A percentile compares a stretch with the other conserved stretches of the same genome.
These are phyloP conservation scores for Meriones unguiculatus DNA, from an alignment of 2,113 vertebrate species.

Conservation along the genomic window DNA sequence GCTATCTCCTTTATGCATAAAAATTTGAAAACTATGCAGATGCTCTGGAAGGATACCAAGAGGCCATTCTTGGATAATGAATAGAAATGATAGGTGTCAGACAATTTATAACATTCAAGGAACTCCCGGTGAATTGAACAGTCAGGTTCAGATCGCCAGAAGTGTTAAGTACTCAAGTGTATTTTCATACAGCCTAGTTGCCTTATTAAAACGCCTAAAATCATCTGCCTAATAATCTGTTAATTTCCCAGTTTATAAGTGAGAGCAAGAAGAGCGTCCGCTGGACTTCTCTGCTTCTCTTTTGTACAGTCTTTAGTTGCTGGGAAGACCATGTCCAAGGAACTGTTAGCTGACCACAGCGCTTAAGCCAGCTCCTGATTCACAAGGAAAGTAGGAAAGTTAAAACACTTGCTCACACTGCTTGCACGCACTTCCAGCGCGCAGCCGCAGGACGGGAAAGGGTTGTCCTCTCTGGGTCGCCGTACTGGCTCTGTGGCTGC, in stretches of 20 bases:
- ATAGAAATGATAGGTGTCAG: neutral
- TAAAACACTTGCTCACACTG: neutral
- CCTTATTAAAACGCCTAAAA: neutral
- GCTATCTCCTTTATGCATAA: neutral
- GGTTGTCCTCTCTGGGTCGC: conserved; percentile 76
- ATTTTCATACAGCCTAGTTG: neutral
- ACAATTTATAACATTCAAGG: neutral
- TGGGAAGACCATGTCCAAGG: neutral
- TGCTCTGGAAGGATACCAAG: conserved; percentile 28
- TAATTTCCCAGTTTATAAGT: neutral
- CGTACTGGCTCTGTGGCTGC: conserved; percentile 83
- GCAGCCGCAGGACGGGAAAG: conserved; percentile 22
- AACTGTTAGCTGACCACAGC: neutral
- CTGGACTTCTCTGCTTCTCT: neutral
- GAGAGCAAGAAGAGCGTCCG: neutral
- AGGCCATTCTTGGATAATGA: neutral
- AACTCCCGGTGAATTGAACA: neutral
- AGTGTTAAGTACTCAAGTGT: neutral
- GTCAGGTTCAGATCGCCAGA: neutral
- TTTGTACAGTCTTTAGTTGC: neutral
- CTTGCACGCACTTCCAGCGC: neutral
- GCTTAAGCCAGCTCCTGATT: neutral
- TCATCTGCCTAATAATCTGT: conserved; percentile 1
- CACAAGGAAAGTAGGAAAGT: neutral
- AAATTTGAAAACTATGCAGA: neutral